phyloP scores from a whole-genome alignment of 2,888 invertebrate species.

The Trichopria drosophilae region DNA sequence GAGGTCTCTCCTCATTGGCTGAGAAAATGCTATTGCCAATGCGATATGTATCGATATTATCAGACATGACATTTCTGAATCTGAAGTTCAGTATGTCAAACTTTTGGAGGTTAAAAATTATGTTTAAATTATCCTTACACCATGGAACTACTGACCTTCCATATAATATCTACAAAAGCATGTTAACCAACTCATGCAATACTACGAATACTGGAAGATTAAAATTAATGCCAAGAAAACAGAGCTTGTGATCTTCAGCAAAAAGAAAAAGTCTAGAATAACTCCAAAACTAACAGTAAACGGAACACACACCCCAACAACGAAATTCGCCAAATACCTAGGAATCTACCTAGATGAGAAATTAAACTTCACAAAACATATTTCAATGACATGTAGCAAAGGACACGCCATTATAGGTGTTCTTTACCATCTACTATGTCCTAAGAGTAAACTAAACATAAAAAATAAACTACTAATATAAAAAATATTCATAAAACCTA shows the following conservation, averaged over 20 bases:
- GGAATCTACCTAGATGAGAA: too few relatives aligned
- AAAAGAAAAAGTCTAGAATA: neutral
- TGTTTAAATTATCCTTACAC: too few relatives aligned
- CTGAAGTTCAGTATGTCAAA: too few relatives aligned
- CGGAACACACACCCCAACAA: too few relatives aligned
- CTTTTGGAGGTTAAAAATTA: too few relatives aligned
- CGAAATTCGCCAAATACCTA: too few relatives aligned
- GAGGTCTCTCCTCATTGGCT: too few relatives aligned
- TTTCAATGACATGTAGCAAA: neutral
- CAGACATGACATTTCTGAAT: too few relatives aligned
- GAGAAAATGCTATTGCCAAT: too few relatives aligned
- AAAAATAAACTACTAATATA: conserved; percentile 2
- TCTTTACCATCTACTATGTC: neutral
- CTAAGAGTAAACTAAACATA: neutral
- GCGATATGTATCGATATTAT: too few relatives aligned
- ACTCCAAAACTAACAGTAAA: neutral
- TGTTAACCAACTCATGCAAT: neutral
- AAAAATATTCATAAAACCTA: conserved; percentile 8
- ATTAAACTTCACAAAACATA: too few relatives aligned
- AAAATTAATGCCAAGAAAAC: conserved; percentile 14
- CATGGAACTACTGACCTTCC: neutral
- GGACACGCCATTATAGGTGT: neutral
- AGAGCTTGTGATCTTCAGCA: conserved; percentile 5
- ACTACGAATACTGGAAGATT: conserved; percentile 10
- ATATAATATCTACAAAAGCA: neutral